Evolutionary conservation across 2,797 vertebrate species (phyloP).

Genomic region (Chiloscyllium punctatum): DNA sequence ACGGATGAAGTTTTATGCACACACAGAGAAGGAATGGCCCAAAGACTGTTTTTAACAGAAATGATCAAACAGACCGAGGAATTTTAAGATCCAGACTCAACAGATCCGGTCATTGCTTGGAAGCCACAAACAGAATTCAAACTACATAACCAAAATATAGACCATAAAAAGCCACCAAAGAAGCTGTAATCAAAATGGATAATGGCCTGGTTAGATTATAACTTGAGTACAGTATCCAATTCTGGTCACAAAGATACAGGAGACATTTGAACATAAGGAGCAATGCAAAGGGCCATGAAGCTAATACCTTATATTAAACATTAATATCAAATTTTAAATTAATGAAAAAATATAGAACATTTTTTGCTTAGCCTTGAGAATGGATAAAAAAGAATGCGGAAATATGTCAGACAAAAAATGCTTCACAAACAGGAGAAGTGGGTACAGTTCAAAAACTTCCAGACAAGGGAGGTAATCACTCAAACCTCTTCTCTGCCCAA

Average conservation of each 20-base stretch:
- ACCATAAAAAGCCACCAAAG: not conserved
- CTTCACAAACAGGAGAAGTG: not conserved
- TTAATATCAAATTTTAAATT: not conserved
- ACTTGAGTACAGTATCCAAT: not conserved
- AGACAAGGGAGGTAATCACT: no score
- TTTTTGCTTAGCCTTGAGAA: not conserved
- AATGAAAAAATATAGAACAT: not conserved
- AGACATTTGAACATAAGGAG: not conserved
- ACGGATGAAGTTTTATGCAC: not conserved
- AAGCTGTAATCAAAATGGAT: not conserved
- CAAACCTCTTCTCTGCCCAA: no score
- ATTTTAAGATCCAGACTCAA: not conserved
- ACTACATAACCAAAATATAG: not conserved
- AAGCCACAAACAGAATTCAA: not conserved
- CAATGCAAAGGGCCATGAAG: not conserved
- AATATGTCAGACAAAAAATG: not conserved
- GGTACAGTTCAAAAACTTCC: no score
- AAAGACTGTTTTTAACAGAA: not conserved
- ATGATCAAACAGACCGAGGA: not conserved
- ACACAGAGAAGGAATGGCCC: not conserved
- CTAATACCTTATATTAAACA: not conserved
- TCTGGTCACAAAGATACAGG: not conserved
- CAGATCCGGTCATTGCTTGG: not conserved
- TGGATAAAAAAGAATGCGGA: not conserved
- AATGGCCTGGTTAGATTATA: not conserved